A percentile compares a stretch with the other conserved stretches of the same genome.
These are phyloP conservation scores for Okapia johnstoni DNA, from an alignment of 2,113 vertebrate species.

Conservation along the genomic window DNA sequence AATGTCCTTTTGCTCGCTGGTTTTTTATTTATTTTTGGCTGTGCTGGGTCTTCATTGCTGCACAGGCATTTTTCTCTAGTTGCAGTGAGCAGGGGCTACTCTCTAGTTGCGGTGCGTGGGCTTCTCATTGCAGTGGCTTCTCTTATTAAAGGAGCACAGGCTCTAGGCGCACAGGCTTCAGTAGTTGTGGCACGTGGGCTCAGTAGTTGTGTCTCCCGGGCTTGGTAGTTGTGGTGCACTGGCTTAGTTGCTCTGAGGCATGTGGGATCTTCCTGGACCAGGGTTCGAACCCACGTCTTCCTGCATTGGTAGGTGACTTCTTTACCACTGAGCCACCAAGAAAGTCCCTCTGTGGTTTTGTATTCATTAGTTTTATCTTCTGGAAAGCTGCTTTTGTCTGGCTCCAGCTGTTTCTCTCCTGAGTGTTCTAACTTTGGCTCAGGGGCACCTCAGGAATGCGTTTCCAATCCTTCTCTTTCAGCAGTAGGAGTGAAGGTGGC, in stretches of 20 bases:
- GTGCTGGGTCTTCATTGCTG: neutral
- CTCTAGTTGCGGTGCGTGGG: accelerated
- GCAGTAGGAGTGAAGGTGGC: neutral
- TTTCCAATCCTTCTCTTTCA: constrained; percentile 11
- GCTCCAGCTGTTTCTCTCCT: neutral
- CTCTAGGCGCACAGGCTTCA: neutral
- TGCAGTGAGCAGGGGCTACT: neutral
- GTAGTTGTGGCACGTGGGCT: accelerated
- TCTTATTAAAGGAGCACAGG: neutral
- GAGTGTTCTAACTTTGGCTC: neutral
- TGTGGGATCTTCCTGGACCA: neutral
- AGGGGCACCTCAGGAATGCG: neutral
- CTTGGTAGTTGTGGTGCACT: neutral
- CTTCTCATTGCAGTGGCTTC: neutral
- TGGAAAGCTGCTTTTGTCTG: neutral
- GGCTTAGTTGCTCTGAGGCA: neutral
- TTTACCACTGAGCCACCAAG: neutral
- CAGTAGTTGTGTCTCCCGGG: neutral
- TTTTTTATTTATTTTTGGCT: neutral
- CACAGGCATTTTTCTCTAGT: neutral
- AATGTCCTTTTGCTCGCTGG: neutral
- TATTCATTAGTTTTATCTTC: neutral
- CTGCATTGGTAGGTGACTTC: neutral
- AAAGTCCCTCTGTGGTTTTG: neutral
- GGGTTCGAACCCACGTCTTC: neutral